phyloP scores from a whole-genome alignment of 1,140 invertebrate genomes.

The Maniola jurtina region DNA sequence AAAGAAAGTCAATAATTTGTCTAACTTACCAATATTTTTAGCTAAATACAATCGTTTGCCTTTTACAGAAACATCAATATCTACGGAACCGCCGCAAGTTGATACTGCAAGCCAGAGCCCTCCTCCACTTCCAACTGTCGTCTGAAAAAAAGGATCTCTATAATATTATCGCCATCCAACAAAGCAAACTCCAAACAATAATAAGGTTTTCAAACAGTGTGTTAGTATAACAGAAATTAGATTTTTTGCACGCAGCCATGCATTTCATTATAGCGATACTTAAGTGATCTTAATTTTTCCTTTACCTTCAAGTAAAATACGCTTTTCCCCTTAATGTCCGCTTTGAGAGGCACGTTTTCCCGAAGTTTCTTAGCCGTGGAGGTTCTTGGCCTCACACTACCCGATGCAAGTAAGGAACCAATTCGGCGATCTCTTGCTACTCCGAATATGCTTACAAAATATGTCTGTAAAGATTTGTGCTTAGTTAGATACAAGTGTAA shows the following conservation, averaged over 20 bases:
- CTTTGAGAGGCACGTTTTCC: slow-evolving; percentile 51
- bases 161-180: not conserved
- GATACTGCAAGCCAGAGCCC: slow-evolving; percentile 59
- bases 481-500: no score
- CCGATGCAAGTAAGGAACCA: slow-evolving; percentile 54
- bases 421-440: slow-evolving; percentile 51
- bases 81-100: slow-evolving; percentile 61
- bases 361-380: slow-evolving; percentile 55
- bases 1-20: no score
- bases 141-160: slow-evolving; percentile 35
- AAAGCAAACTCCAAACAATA: no score
- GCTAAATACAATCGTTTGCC: slow-evolving; percentile 54
- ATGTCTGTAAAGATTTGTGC: slow-evolving; percentile 43
- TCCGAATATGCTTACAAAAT: slow-evolving; percentile 60
- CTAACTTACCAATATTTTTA: slow-evolving; percentile 57
- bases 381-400: slow-evolving; percentile 49
- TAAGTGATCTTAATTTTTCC: not conserved
- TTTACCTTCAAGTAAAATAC: slow-evolving; percentile 67
- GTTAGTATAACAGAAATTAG: not conserved
- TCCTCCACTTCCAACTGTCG: slow-evolving; percentile 42
- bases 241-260: not conserved
- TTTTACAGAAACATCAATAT: slow-evolving; percentile 60
- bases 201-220: not conserved
- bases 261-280: not conserved
- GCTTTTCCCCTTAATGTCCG: slow-evolving; percentile 53